Conservation (phyloP, 1,140 invertebrate species). For the Globodera rostochiensis region DNA sequence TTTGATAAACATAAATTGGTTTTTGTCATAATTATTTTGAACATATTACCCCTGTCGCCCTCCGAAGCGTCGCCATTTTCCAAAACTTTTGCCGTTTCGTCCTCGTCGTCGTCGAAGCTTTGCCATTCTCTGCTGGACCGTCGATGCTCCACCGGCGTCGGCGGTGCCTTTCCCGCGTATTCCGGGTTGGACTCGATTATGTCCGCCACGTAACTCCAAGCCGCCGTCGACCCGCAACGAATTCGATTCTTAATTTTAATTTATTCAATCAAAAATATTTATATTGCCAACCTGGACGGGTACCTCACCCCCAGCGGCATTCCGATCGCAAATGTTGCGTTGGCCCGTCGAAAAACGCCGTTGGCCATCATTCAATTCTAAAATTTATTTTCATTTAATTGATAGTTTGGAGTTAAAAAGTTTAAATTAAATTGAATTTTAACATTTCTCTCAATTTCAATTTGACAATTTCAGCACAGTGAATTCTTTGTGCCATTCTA, state of each 20-base stretch:
- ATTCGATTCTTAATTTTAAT: constrained; percentile 1
- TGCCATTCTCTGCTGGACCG: constrained; percentile 57
- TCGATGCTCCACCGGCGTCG: constrained; percentile 55
- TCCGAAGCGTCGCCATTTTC: not conserved
- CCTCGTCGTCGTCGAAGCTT: constrained; percentile 50
- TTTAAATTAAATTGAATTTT: not conserved
- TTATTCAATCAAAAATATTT: not conserved
- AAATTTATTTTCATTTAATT: not conserved
- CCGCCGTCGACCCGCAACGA: constrained; percentile 31
- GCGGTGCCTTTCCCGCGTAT: constrained; percentile 56
- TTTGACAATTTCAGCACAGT: constrained; percentile 5
- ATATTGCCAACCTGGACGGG: not conserved
- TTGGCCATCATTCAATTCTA: constrained; percentile 21
- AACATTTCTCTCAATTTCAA: not conserved
- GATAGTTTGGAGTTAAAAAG: not conserved
- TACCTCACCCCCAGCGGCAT: not conserved
- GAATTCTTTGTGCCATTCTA: not conserved
- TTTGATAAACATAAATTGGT: not conserved
- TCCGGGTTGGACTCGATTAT: constrained; percentile 59
- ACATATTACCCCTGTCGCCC: not conserved
- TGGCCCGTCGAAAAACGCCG: constrained; percentile 56
- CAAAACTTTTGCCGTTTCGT: not conserved
- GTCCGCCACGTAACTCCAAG: constrained; percentile 39
- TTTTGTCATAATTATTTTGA: not conserved
- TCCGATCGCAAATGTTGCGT: constrained; percentile 47